Conservation (phyloP, 2,888 invertebrate species). For the Andrena minutula region DNA sequence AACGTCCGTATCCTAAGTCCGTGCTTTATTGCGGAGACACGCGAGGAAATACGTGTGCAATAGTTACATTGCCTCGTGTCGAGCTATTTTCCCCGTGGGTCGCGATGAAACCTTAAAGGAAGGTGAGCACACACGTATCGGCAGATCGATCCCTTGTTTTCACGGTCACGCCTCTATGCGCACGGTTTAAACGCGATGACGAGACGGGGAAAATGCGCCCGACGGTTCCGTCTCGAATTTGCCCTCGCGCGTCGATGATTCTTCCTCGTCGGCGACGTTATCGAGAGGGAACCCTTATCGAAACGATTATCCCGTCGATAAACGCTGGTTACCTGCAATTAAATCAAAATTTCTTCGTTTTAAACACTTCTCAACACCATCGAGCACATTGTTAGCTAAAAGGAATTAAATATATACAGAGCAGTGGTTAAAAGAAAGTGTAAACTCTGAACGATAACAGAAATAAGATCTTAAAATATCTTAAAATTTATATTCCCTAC, state of each 20-base stretch:
- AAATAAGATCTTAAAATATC: too few species aligned
- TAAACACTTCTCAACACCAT: not conserved
- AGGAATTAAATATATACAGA: not conserved
- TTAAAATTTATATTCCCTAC: too few species aligned
- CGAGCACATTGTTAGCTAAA: not conserved
- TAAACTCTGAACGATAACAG: too few species aligned
- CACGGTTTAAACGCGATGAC: slow-evolving; percentile 31
- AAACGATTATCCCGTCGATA: not conserved
- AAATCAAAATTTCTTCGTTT: not conserved
- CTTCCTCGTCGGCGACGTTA: not conserved
- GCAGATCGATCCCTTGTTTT: slow-evolving; percentile 59
- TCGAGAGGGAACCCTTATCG: slow-evolving; percentile 1
- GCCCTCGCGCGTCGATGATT: not conserved
- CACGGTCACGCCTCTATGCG: slow-evolving; percentile 58
- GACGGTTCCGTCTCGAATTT: slow-evolving; percentile 2
- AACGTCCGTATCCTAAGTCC: not conserved
- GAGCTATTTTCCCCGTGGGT: slow-evolving; percentile 30
- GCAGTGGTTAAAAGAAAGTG: too few species aligned
- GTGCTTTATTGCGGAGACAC: not conserved
- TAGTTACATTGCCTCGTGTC: slow-evolving; percentile 4
- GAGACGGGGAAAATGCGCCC: not conserved
- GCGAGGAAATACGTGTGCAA: not conserved
- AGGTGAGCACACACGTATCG: slow-evolving; percentile 49
- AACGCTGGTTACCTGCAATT: not conserved
- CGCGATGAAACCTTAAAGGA: slow-evolving; percentile 59